phyloP scores from a whole-genome alignment of 2,888 invertebrate species.

The Theodoxus fluviatilis region DNA sequence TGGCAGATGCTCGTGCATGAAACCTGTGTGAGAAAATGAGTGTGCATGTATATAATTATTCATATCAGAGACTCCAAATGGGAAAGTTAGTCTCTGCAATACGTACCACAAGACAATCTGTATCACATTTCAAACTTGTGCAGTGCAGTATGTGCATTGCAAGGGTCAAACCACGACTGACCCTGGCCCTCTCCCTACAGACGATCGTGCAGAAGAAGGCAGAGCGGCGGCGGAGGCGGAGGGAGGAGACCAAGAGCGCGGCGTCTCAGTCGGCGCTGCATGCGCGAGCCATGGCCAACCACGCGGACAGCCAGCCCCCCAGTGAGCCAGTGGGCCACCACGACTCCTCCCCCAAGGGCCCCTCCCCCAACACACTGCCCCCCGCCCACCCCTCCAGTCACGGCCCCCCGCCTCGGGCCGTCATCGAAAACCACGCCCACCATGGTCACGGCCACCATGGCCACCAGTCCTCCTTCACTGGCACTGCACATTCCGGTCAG shows the following conservation, averaged over 20 bases:
- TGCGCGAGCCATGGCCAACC: neutral
- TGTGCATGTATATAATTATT: too few species aligned
- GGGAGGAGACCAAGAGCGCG: slow-evolving; percentile 40
- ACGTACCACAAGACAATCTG: too few species aligned
- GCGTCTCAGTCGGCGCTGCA: slow-evolving; percentile 21
- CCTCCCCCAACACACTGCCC: slow-evolving; percentile 31
- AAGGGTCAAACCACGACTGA: too few species aligned
- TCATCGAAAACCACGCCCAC: too few species aligned
- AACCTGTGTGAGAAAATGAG: too few species aligned
- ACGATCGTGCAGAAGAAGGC: slow-evolving; percentile 64
- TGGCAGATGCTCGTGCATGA: too few species aligned
- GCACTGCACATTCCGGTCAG: too few species aligned
- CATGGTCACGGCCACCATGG: slow-evolving; percentile 13
- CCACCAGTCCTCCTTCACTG: slow-evolving; percentile 51
- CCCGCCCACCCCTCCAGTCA: neutral
- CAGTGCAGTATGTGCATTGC: too few species aligned
- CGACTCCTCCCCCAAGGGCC: slow-evolving; percentile 26
- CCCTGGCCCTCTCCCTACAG: slow-evolving; percentile 35
- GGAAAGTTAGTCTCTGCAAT: too few species aligned
- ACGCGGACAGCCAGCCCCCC: neutral
- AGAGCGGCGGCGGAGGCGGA: slow-evolving; percentile 54
- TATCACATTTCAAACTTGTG: too few species aligned
- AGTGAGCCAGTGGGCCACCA: neutral
- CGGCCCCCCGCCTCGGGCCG: too few species aligned
- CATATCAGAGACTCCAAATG: too few species aligned